A percentile compares a stretch with the other conserved stretches of the same genome.
phyloP scores from a whole-genome alignment of 2,797 vertebrate genomes.

The Hozukius guyotensis region DNA sequence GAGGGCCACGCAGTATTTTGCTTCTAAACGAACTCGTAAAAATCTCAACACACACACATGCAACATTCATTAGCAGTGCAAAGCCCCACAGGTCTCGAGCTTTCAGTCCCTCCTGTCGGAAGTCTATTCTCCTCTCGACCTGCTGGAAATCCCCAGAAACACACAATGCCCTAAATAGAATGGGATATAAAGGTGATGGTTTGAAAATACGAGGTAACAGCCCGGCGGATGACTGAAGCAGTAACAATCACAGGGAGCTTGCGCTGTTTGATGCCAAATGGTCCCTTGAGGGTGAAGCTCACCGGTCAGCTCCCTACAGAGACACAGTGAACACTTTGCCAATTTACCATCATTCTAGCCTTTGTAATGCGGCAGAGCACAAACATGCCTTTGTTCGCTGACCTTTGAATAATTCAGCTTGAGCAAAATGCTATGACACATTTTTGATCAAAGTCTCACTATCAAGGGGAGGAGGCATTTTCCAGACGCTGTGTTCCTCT shows the following conservation, averaged over 20 bases:
- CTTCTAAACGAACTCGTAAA: not conserved
- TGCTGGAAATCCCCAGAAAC: constrained; percentile 38
- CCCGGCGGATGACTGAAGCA: constrained; percentile 59
- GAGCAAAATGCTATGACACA: constrained; percentile 78
- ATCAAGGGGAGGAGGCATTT: constrained; percentile 69
- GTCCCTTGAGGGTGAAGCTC: constrained; percentile 69
- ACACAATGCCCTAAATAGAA: constrained; percentile 59
- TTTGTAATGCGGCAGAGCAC: constrained; percentile 76
- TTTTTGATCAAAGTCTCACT: constrained; percentile 79
- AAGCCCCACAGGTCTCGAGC: constrained; percentile 30
- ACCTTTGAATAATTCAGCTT: constrained; percentile 82
- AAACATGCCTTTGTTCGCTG: constrained; percentile 78
- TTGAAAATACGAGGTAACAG: constrained; percentile 70
- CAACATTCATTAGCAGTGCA: constrained; percentile 37
- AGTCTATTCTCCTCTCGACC: constrained; percentile 49
- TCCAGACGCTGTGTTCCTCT: constrained; percentile 61
- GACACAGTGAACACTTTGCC: constrained; percentile 71
- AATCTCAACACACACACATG: constrained; percentile 8
- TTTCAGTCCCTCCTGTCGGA: constrained; percentile 38
- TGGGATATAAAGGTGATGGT: constrained; percentile 70
- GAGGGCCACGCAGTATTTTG: not conserved
- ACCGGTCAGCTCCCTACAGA: constrained; percentile 72
- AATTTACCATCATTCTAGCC: constrained; percentile 77
- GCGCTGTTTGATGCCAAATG: constrained; percentile 74
- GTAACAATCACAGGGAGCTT: constrained; percentile 72